phyloP scores from a whole-genome alignment of 2,797 vertebrate genomes.

The Distichodus sexfasciatus region DNA sequence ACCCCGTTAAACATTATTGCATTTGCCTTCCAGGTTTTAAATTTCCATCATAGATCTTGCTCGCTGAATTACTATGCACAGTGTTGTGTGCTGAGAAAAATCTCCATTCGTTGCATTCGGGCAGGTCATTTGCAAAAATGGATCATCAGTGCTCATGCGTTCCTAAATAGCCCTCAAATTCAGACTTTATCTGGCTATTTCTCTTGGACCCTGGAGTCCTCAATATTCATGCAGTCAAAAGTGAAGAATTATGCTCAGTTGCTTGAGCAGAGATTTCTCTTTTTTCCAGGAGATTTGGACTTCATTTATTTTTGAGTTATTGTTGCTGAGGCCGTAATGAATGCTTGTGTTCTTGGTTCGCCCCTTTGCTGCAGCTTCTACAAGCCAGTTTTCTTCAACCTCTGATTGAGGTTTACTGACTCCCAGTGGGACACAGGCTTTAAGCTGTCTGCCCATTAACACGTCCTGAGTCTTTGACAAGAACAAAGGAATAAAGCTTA shows the following conservation, averaged over 20 bases:
- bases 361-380: not conserved
- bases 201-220: not conserved
- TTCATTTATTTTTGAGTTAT: slow-evolving; percentile 11
- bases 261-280: slow-evolving; percentile 21
- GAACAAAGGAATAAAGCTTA: not conserved
- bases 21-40: slow-evolving; percentile 28
- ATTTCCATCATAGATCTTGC: slow-evolving; percentile 28
- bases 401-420: slow-evolving; percentile 24
- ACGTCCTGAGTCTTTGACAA: not conserved
- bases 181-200: slow-evolving; percentile 27
- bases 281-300: slow-evolving; percentile 15
- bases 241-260: slow-evolving; percentile 20
- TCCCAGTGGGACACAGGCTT: not conserved
- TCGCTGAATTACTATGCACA: slow-evolving; percentile 22
- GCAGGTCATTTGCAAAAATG: slow-evolving; percentile 32
- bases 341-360: not conserved
- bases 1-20: slow-evolving; percentile 35
- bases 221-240: slow-evolving; percentile 39
- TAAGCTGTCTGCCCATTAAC: not conserved
- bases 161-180: slow-evolving; percentile 28
- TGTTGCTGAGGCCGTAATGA: slow-evolving; percentile 22
- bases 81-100: slow-evolving; percentile 33
- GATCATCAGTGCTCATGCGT: slow-evolving; percentile 26
- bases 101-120: slow-evolving; percentile 3
- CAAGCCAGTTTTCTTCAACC: not conserved